Conservation (phyloP, 2,888 invertebrate genomes). For the Coenonympha arcania region DNA sequence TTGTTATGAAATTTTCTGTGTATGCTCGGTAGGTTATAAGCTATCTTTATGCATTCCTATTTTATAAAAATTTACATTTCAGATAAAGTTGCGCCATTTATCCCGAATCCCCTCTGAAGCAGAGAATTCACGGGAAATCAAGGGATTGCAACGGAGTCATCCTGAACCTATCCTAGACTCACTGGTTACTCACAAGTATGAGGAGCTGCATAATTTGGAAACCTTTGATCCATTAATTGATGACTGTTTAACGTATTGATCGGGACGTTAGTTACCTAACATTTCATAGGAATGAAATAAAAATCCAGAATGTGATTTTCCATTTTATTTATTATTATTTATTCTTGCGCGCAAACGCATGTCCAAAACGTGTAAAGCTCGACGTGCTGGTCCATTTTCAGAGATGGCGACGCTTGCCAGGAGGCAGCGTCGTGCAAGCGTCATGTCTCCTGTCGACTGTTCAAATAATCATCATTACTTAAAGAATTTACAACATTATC, state of each 20-base stretch:
- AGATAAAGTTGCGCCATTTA: conserved; percentile 53
- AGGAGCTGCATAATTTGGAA: conserved; percentile 51
- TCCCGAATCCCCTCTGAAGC: conserved; percentile 44
- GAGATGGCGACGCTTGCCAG: conserved; percentile 60
- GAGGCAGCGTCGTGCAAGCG: conserved; percentile 57
- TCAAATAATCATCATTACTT: not conserved
- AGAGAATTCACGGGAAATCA: conserved; percentile 27
- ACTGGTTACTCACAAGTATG: conserved; percentile 47
- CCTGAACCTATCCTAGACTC: conserved; percentile 55
- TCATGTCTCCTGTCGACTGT: conserved; percentile 67
- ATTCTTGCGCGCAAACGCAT: conserved; percentile 39
- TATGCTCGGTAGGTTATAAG: too few relatives aligned
- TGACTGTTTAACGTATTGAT: conserved; percentile 31
- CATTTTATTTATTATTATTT: conserved; percentile 3
- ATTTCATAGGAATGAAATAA: not conserved
- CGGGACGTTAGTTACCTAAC: not conserved
- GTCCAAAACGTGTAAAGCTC: conserved; percentile 48
- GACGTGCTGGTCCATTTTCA: conserved; percentile 51
- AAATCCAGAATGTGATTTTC: not conserved
- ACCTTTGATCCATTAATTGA: conserved; percentile 48
- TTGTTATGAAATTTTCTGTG: too few relatives aligned
- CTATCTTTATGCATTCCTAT: too few relatives aligned
- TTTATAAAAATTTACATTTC: conserved; percentile 17
- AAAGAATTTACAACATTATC: too few relatives aligned
- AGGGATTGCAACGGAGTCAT: conserved; percentile 38